Base-by-base conservation (phyloP, 2,113 vertebrate genomes). In the Etheostoma spectabile region DNA sequence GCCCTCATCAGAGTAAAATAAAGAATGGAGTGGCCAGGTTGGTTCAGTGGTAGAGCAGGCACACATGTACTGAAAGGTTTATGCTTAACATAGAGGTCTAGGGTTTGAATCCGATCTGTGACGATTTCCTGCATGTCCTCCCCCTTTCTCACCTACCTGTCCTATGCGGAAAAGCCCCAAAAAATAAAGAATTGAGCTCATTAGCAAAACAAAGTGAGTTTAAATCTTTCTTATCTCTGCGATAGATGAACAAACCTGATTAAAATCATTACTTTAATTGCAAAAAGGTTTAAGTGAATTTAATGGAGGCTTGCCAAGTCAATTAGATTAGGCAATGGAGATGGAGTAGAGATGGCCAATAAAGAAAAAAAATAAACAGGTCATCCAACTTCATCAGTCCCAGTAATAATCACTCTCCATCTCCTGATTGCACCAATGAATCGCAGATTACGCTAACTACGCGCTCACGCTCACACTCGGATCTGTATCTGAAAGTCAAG, bases 241-340 rank as follows among this genome's bases (percentile, higher is more conserved):
- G 3, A 85, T 56, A 88, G 80, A 85, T 86, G 80, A 85, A 85
- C 69, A 77, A 86, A 90, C 82, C 66, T 76, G 74, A 89, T 84
- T 87, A 74, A 77, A 90, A 86, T 91, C 70, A 88, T 93, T 92
- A 87, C 77, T 83, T 86, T 86, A 92, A 90, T 88, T 91, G 86
- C 74, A 84, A 84, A 78, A 90, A 63, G 82, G 81, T 93, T 84
- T 88, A 84, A 92, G 86, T 88, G 76, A 88, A 89, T 90, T 84
- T 82, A 75, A 74, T 88, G 66, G 75, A 84, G 53, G 60, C 24
- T 84, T 83, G 82, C 83, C 83, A 89, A 89, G 78, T 88, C 57
- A 84, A 91, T 91, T 89, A 83, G 53, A 67, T 53, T 53, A 46
- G 61, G 76, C 67, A 59, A 74, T 71, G 56, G 78, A 88, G 84